Conservation (phyloP, 2,797 vertebrate species). For the Poecilia picta region DNA sequence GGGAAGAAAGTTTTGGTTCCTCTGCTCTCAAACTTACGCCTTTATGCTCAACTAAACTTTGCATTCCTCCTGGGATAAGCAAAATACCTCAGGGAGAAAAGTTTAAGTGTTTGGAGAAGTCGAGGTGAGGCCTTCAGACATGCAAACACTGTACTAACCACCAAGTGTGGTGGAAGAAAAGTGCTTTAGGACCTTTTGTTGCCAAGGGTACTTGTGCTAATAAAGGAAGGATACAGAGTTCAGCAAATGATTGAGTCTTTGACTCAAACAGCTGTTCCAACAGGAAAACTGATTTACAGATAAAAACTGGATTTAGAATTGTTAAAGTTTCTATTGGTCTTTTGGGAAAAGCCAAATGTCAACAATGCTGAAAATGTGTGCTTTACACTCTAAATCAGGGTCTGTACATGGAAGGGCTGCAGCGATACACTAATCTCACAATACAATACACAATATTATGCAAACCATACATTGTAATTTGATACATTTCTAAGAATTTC, state of each 20-base stretch:
- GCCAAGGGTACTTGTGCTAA: neutral
- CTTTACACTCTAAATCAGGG: neutral
- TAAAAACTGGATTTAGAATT: neutral
- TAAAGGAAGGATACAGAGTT: neutral
- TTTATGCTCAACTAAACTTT: neutral
- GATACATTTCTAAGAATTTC: too few relatives aligned
- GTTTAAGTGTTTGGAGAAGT: neutral
- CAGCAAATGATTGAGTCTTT: neutral
- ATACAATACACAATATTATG: too few relatives aligned
- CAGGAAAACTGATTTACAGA: neutral
- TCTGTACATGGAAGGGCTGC: neutral
- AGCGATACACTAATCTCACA: too few relatives aligned
- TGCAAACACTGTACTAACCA: neutral
- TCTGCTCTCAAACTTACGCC: neutral
- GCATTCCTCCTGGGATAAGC: neutral
- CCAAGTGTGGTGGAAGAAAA: neutral
- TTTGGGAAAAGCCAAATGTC: neutral
- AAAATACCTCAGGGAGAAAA: neutral
- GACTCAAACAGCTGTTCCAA: neutral
- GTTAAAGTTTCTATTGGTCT: neutral
- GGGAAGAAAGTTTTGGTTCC: neutral
- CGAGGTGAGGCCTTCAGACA: neutral
- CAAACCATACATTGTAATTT: too few relatives aligned
- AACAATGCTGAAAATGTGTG: neutral
- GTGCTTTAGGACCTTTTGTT: neutral